These are phyloP conservation scores for Oncorhynchus nerka DNA, from an alignment of 2,113 vertebrate genomes.

Conservation along the genomic window DNA sequence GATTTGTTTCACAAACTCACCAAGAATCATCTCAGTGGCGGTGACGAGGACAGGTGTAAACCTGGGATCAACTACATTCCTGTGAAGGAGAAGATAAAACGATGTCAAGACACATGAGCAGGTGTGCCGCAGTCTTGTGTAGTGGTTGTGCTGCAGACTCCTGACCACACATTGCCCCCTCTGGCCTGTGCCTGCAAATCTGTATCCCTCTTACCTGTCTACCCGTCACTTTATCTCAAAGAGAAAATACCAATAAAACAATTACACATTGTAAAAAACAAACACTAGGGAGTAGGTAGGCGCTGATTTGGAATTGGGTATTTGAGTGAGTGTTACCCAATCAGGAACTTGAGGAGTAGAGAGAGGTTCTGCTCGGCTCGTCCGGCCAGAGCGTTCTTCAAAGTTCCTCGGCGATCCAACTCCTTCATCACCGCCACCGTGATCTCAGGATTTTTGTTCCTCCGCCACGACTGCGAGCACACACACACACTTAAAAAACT, in stretches of 20 bases:
- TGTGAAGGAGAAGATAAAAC: conserved; percentile 53
- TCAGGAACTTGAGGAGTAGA: conserved; percentile 85
- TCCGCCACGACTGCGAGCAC: conserved; percentile 67
- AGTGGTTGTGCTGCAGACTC: too few species aligned
- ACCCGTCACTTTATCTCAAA: background rate
- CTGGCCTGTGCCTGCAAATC: too few species aligned
- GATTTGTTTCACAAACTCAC: conserved; percentile 65
- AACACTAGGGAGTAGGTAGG: too few species aligned
- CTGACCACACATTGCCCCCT: too few species aligned
- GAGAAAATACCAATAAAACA: background rate
- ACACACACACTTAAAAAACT: background rate
- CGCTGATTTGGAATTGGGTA: background rate
- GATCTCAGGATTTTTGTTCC: conserved; percentile 82
- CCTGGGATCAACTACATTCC: conserved; percentile 84
- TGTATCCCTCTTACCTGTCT: too few species aligned
- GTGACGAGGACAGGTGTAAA: conserved; percentile 83
- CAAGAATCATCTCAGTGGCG: conserved; percentile 86
- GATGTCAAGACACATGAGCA: background rate
- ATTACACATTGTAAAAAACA: too few species aligned
- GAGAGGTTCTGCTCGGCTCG: conserved; percentile 85
- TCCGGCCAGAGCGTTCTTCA: conserved; percentile 93
- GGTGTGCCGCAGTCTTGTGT: background rate
- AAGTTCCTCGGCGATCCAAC: conserved; percentile 87
- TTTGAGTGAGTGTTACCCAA: conserved; percentile 75
- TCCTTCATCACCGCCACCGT: conserved; percentile 91